Evolutionary conservation across 2,113 vertebrate species (phyloP).

Genomic region (Pogona vitticeps): DNA sequence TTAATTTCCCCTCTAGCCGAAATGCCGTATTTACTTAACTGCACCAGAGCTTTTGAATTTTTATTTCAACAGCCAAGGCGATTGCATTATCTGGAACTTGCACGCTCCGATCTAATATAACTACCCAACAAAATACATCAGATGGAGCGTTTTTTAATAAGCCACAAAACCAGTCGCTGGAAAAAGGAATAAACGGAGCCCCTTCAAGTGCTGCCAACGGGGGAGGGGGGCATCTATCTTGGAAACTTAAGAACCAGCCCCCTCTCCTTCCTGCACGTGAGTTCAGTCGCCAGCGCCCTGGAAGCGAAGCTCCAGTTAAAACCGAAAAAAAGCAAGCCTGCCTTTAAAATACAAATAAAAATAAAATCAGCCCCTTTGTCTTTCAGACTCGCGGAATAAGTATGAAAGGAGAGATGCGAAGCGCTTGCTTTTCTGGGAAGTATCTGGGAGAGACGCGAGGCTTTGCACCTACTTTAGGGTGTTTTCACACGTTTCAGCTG

Average conservation of each 20-base stretch:
- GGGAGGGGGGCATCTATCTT: too few relatives aligned
- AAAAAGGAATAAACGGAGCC: neutral
- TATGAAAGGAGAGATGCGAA: neutral
- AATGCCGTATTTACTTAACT: neutral
- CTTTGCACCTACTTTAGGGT: neutral
- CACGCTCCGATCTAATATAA: neutral
- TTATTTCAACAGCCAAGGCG: neutral
- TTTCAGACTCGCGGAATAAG: neutral
- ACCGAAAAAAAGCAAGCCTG: neutral
- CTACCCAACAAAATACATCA: neutral
- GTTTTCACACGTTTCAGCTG: neutral
- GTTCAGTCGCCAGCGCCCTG: conserved; percentile 1
- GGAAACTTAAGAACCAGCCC: neutral
- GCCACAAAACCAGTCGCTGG: conserved; percentile 9
- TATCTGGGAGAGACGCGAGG: neutral
- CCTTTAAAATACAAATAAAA: conserved; percentile 1
- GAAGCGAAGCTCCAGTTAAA: neutral
- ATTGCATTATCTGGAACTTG: neutral
- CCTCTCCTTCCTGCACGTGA: neutral
- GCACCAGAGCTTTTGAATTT: neutral
- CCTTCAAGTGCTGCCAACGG: conserved; percentile 24
- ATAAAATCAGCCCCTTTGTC: neutral
- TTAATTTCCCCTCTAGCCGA: neutral
- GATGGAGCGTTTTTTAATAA: neutral
- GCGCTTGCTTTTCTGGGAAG: neutral